phyloP scores from a whole-genome alignment of 2,888 invertebrate genomes.

The Drosophila peninsularis region DNA sequence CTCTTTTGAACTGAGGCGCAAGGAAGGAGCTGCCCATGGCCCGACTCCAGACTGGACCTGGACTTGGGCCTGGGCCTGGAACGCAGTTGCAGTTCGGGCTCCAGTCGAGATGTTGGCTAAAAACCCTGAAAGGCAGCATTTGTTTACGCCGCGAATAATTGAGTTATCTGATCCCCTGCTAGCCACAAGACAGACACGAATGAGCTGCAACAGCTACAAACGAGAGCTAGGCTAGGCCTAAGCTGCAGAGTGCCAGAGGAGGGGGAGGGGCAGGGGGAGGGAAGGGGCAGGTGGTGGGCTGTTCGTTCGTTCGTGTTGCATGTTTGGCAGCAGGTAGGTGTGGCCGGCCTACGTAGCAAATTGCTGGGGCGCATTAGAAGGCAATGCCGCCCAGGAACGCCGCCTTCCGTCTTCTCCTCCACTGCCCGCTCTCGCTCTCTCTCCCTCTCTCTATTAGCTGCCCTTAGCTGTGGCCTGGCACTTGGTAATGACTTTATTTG shows the following conservation, averaged over 20 bases:
- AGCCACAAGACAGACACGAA: slow-evolving; percentile 65
- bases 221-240: slow-evolving; percentile 46
- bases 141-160: slow-evolving; percentile 84
- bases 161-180: slow-evolving; percentile 83
- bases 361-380: slow-evolving; percentile 75
- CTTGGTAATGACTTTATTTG: slow-evolving; percentile 78
- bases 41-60: neutral
- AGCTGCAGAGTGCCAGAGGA: neutral
- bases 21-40: slow-evolving; percentile 43
- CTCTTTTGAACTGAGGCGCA: slow-evolving; percentile 66
- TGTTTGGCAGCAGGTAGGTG: slow-evolving; percentile 77
- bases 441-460: neutral
- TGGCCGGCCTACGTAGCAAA: slow-evolving; percentile 74
- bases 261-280: neutral
- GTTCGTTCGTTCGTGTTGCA: slow-evolving; percentile 38
- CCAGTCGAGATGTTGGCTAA: slow-evolving; percentile 47
- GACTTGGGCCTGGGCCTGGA: neutral
- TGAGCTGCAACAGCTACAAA: slow-evolving; percentile 29
- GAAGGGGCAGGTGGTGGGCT: neutral
- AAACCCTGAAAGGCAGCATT: slow-evolving; percentile 79
- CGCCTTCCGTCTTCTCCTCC: neutral
- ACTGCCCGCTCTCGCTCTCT: neutral
- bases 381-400: slow-evolving; percentile 48
- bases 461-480: slow-evolving; percentile 36
- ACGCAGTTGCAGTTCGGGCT: slow-evolving; percentile 7